Percentiles rank a stretch among this genome's conserved stretches.
phyloP scores from a whole-genome alignment of 2,797 vertebrate genomes.

The Mormyrus hasselquistii region DNA sequence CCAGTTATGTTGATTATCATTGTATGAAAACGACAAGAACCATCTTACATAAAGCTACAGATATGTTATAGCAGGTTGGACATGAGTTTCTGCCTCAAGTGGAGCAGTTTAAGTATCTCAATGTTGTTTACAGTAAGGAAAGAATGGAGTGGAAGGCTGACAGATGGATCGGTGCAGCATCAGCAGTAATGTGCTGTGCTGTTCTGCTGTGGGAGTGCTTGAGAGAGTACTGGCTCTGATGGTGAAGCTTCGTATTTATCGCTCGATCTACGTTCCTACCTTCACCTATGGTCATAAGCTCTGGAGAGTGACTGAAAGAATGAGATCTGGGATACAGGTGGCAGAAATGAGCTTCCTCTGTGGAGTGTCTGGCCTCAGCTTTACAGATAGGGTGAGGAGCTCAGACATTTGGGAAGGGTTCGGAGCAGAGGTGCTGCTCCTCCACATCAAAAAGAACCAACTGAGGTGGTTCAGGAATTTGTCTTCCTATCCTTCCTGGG shows the following conservation, averaged over 20 bases:
- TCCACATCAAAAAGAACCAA: not conserved
- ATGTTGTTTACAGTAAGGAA: not conserved
- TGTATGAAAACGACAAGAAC: not conserved
- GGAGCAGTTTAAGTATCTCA: not conserved
- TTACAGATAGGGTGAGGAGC: not conserved
- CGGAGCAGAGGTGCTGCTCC: not conserved
- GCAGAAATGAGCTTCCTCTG: not conserved
- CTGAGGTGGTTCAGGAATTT: not conserved
- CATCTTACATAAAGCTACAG: not conserved
- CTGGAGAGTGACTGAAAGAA: not conserved
- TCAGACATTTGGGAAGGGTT: not conserved
- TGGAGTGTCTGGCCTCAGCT: not conserved
- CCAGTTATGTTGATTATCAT: not conserved
- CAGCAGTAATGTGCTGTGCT: not conserved
- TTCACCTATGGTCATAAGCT: not conserved
- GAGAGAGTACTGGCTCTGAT: not conserved
- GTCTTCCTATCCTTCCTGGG: not conserved
- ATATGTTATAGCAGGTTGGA: not conserved
- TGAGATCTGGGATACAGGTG: not conserved
- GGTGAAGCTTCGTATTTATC: not conserved
- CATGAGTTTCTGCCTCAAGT: not conserved
- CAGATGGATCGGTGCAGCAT: not conserved
- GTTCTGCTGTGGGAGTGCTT: not conserved
- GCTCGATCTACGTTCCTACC: not conserved
- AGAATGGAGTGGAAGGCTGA: not conserved